Conservation (phyloP, 2,888 invertebrate genomes). For the Melinopterus prodromus region DNA sequence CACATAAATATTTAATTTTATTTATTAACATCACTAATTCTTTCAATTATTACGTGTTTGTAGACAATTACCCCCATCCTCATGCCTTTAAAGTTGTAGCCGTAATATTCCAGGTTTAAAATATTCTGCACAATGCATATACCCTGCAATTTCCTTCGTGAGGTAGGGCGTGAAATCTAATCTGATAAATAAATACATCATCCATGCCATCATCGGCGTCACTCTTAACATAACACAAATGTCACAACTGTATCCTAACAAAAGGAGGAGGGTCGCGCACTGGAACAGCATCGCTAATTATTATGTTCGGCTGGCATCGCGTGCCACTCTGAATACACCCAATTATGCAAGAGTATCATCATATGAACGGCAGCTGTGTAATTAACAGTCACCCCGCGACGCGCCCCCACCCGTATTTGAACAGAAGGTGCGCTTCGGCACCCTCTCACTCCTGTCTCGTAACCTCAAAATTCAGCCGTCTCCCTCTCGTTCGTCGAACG, state of each 20-base stretch:
- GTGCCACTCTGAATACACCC: conserved; percentile 26
- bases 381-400: conserved; percentile 27
- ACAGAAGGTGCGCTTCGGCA: neutral
- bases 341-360: conserved; percentile 32
- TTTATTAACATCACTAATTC: no score
- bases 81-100: no score
- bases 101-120: neutral
- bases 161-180: neutral
- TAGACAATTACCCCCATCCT: no score
- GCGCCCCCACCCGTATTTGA: neutral
- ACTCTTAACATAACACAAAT: neutral
- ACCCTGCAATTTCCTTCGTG: neutral
- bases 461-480: neutral
- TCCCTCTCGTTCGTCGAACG: neutral
- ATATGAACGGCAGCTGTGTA: conserved; percentile 30
- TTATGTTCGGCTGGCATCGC: neutral
- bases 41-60: no score
- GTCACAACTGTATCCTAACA: conserved; percentile 4
- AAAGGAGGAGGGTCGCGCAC: neutral
- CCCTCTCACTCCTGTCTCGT: neutral
- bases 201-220: neutral
- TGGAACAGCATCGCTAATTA: neutral
- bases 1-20: no score
- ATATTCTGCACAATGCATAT: neutral
- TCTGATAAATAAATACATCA: neutral